Evolutionary conservation across 2,888 invertebrate species (phyloP), one percentile per base, ranked within the genome.

Genomic region (Plebejus melissa): DNA sequence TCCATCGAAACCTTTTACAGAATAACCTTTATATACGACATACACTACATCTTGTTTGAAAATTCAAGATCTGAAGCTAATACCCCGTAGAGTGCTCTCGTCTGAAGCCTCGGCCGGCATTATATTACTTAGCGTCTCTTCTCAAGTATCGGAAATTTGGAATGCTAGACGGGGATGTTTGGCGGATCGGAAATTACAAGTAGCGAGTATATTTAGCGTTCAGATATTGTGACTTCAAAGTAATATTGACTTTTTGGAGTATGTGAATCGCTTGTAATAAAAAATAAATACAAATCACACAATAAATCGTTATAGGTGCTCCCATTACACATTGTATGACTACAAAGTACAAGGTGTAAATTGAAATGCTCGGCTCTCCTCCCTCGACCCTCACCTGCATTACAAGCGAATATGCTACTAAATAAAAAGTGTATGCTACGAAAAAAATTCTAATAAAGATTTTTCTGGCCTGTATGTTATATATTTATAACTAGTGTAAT

Each of bases 231-330:
- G 50, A 50, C 13, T 50, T 50, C 11, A 50, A 16, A 16, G 50
- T 16, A 13, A 41, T 0, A 13, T 50, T 50, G 41, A 50, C 13
- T 13, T 50, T 50, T 50, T 50, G 13, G 77, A 81, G 77, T 69
- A 50, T 50, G 50, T 80, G 1, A 57, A 57, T 41, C 41, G 41
- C 7, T 41, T 41, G 41, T 41, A 41, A 7, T 41, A 7, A 41
- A 41, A 41, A 38, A 7, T 7, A 41, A 41, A 41, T 41, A 1
- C 7, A 7, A 41, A 41, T 41, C 4, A 1, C 41, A 7, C 6
- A 41, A 41, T 41, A 7, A 41, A 41, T 41, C 41, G 38, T 38
- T 6, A 32, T 2, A 32, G 32, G 2, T 32, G 32, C 32, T 32
- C 32, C 2, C 2, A 32, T 32, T 32, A 32, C 32, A 32, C 1